Evolutionary conservation across 2,797 vertebrate species (phyloP).

Genomic region (Enteromius fasciolatus): DNA sequence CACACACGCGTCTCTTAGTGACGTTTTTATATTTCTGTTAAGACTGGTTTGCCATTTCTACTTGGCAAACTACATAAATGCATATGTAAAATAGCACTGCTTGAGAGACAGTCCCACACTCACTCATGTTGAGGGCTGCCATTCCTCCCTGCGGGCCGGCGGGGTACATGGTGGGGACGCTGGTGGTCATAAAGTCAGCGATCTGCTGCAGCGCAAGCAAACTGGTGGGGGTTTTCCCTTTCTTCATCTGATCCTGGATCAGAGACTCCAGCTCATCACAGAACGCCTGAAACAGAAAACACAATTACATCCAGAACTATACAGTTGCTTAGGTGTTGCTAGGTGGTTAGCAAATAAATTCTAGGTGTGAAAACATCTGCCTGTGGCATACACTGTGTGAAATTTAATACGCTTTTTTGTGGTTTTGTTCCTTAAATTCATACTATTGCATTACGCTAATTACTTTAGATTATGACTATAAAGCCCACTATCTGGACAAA

Average conservation of each 20-base stretch:
- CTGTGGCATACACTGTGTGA: background rate
- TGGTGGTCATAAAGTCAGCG: slow-evolving; percentile 96
- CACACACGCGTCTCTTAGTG: background rate
- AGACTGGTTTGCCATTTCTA: too few species aligned
- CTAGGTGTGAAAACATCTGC: background rate
- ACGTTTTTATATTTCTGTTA: too few species aligned
- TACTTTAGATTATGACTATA: background rate
- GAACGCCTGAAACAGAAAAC: slow-evolving; percentile 82
- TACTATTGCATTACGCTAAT: background rate
- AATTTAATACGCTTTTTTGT: background rate
- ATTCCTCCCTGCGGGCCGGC: slow-evolving; percentile 95
- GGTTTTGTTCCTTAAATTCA: background rate
- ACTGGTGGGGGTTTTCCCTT: slow-evolving; percentile 96
- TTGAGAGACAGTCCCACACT: slow-evolving; percentile 65
- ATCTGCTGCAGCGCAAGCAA: slow-evolving; percentile 96
- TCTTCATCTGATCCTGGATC: slow-evolving; percentile 98
- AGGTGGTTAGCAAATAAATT: background rate
- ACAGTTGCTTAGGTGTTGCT: background rate
- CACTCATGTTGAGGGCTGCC: slow-evolving; percentile 98
- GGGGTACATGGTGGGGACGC: slow-evolving; percentile 92
- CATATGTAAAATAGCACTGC: too few species aligned
- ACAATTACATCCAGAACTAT: background rate
- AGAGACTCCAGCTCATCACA: slow-evolving; percentile 98
- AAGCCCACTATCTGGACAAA: background rate
- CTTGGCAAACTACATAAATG: too few species aligned